Evolutionary conservation across 2,113 vertebrate species (phyloP).

Genomic region (Sardina pilchardus): DNA sequence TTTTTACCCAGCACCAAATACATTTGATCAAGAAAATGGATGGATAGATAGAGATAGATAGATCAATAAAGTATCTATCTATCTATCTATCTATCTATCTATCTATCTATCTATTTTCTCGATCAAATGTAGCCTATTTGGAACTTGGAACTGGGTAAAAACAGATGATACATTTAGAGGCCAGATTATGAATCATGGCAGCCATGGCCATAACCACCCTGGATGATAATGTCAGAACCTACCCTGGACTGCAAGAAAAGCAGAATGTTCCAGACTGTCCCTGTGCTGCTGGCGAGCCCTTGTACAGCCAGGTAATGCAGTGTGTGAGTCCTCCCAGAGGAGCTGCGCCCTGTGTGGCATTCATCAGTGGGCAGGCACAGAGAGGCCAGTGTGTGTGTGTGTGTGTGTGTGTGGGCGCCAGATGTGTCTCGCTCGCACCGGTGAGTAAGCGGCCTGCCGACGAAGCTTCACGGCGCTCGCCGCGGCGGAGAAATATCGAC

Average conservation of each 20-base stretch:
- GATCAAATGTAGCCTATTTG: too few relatives aligned
- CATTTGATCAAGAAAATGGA: too few relatives aligned
- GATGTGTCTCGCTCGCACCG: not conserved
- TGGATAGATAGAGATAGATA: too few relatives aligned
- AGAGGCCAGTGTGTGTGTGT: not conserved
- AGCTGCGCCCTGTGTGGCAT: not conserved
- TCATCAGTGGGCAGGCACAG: not conserved
- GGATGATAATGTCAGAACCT: not conserved
- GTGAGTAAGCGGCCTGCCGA: not conserved
- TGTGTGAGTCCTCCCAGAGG: not conserved
- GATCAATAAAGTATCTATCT: too few relatives aligned
- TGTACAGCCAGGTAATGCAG: not conserved
- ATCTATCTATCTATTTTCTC: too few relatives aligned
- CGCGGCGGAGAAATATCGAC: not conserved
- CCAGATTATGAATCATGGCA: not conserved
- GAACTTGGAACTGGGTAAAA: too few relatives aligned
- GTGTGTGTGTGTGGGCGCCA: not conserved
- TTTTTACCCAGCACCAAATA: too few relatives aligned
- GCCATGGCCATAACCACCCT: not conserved
- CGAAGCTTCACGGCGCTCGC: not conserved
- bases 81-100: too few relatives aligned
- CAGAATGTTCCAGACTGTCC: not conserved
- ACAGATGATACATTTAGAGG: not conserved
- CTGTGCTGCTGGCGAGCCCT: not conserved
- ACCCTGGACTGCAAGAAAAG: not conserved